phyloP scores from a whole-genome alignment of 1,140 invertebrate genomes.

The Aricia agestis region DNA sequence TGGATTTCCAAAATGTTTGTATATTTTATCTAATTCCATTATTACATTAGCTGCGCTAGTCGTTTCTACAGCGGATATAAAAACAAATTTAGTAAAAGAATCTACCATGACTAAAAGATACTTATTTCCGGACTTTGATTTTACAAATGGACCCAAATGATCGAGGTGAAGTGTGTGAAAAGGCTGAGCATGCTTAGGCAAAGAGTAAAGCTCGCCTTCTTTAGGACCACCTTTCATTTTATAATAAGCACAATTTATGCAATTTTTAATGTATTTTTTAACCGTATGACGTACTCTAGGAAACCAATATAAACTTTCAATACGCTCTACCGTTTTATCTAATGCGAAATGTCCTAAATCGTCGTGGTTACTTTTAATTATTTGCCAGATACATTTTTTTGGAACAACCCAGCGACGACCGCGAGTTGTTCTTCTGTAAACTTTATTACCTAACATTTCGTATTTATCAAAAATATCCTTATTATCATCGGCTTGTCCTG shows the following conservation, averaged over 20 bases:
- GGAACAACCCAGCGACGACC: slow-evolving; percentile 28
- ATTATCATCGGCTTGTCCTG: slow-evolving; percentile 27
- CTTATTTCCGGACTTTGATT: neutral
- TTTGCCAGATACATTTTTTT: slow-evolving; percentile 11
- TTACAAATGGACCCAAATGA: neutral
- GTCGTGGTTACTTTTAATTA: slow-evolving; percentile 27
- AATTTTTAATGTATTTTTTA: neutral
- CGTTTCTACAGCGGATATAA: neutral
- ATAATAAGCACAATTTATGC: neutral
- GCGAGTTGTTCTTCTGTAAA: slow-evolving; percentile 20
- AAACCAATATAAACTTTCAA: neutral
- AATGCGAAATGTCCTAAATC: slow-evolving; percentile 26
- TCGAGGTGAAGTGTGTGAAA: neutral
- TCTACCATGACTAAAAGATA: neutral
- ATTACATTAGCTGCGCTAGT: neutral
- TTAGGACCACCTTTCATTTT: no score
- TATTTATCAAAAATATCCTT: slow-evolving; percentile 30
- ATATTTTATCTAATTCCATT: neutral
- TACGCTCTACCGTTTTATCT: slow-evolving; percentile 21
- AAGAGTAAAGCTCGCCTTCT: neutral
- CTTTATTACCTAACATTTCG: slow-evolving; percentile 30
- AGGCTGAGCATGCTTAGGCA: neutral
- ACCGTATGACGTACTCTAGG: neutral
- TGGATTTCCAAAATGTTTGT: slow-evolving; percentile 8
- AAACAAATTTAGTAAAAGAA: neutral